Evolutionary conservation across 1,140 invertebrate species (phyloP).

Genomic region (Popillia japonica): DNA sequence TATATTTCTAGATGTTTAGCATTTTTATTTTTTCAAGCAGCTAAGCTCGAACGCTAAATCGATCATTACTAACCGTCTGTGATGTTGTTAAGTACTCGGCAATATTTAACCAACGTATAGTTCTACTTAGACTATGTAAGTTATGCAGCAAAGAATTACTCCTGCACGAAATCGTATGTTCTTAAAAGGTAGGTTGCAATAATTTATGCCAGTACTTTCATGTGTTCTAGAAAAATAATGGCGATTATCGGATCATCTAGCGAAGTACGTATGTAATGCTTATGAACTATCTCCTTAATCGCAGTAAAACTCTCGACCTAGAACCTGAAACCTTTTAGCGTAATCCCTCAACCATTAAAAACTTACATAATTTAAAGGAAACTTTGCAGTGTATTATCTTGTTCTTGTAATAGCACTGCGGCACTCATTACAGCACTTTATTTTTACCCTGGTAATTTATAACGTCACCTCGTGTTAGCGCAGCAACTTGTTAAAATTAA

Average conservation of each 20-base stretch:
- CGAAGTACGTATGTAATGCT: background rate
- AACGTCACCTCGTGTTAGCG: background rate
- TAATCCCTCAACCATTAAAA: constrained; percentile 13
- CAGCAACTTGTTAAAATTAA: background rate
- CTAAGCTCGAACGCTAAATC: no score
- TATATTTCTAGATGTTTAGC: no score
- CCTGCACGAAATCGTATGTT: background rate
- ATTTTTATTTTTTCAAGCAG: no score
- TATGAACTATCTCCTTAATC: background rate
- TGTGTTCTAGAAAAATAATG: background rate
- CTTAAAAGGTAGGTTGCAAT: background rate
- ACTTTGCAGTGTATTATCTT: background rate
- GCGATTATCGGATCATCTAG: background rate
- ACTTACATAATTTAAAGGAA: constrained; percentile 16
- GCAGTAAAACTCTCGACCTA: constrained; percentile 12
- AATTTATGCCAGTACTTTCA: background rate
- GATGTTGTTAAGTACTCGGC: no score
- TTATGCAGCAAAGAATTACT: no score
- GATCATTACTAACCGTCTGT: no score
- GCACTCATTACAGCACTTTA: background rate
- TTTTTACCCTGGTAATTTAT: constrained; percentile 5
- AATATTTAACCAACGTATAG: no score
- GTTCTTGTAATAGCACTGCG: constrained; percentile 20
- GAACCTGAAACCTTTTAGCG: constrained; percentile 11
- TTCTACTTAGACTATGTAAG: no score